Evolutionary conservation across 2,113 vertebrate species (phyloP).

Genomic region (Triplophysa tibetana): DNA sequence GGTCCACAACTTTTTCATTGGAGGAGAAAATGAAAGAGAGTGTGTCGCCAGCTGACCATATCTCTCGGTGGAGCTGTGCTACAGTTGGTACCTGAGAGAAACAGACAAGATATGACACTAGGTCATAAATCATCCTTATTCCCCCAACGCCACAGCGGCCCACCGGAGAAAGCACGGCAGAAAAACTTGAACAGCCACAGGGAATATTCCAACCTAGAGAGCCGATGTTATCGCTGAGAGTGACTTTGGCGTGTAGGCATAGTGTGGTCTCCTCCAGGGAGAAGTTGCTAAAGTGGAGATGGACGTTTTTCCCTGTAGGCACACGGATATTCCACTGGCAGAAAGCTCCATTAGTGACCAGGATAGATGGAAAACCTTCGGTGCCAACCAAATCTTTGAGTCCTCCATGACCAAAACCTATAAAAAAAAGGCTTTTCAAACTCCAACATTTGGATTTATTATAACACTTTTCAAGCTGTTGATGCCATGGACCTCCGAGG

Average conservation of each 20-base stretch:
- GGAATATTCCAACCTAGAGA: constrained; percentile 62
- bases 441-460: too few species aligned
- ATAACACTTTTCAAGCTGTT: constrained; percentile 67
- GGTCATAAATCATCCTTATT: constrained; percentile 17
- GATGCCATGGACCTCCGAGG: constrained; percentile 76
- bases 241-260: constrained; percentile 71
- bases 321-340: constrained; percentile 74
- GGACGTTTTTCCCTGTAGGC: constrained; percentile 67
- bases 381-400: constrained; percentile 62
- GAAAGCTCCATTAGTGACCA: constrained; percentile 65
- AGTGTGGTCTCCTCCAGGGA: constrained; percentile 72
- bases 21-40: constrained; percentile 70
- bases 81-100: constrained; percentile 68
- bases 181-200: background rate
- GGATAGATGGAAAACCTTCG: constrained; percentile 64
- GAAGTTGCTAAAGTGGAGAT: constrained; percentile 71
- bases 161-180: background rate
- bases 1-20: constrained; percentile 74
- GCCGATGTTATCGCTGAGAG: constrained; percentile 64
- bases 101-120: background rate
- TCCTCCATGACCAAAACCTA: constrained; percentile 75
- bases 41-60: constrained; percentile 64
- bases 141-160: background rate
- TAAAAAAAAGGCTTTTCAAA: constrained; percentile 25
- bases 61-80: constrained; percentile 64